Percentiles rank a stretch among this genome's conserved stretches.
These are phyloP conservation scores for Eptatretus burgeri DNA, from an alignment of 2,113 vertebrate genomes.

Conservation along the genomic window DNA sequence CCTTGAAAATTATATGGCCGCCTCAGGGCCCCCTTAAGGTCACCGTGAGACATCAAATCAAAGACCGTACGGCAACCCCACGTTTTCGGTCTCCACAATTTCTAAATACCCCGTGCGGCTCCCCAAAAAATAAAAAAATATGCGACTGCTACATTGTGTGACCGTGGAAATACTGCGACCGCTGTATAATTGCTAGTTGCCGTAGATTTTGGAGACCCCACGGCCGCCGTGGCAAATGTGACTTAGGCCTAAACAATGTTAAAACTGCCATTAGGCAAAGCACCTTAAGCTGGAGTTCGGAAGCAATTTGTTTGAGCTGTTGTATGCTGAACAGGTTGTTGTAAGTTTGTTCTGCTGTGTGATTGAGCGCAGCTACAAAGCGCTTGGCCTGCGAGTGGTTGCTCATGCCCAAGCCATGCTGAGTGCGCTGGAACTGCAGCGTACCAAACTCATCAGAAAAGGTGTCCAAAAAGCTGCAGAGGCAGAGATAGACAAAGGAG, in stretches of 20 bases:
- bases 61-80: too few relatives aligned
- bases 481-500: background rate
- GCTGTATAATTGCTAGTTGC: too few relatives aligned
- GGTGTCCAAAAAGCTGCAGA: constrained; percentile 48
- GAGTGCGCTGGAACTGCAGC: constrained; percentile 77
- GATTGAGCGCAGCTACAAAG: constrained; percentile 45
- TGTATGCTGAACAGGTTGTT: constrained; percentile 55
- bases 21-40: too few relatives aligned
- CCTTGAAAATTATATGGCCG: too few relatives aligned
- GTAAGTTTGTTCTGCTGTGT: constrained; percentile 38
- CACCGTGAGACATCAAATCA: too few relatives aligned
- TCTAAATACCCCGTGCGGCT: too few relatives aligned
- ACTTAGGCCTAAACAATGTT: background rate
- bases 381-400: constrained; percentile 47
- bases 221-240: too few relatives aligned
- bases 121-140: too few relatives aligned
- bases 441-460: constrained; percentile 73
- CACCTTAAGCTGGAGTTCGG: constrained; percentile 42
- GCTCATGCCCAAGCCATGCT: constrained; percentile 83
- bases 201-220: too few relatives aligned
- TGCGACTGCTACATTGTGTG: too few relatives aligned
- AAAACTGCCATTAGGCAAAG: background rate
- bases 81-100: too few relatives aligned
- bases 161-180: too few relatives aligned
- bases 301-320: constrained; percentile 35